phyloP scores from a whole-genome alignment of 2,797 vertebrate species.

The Diplodus puntazzo region DNA sequence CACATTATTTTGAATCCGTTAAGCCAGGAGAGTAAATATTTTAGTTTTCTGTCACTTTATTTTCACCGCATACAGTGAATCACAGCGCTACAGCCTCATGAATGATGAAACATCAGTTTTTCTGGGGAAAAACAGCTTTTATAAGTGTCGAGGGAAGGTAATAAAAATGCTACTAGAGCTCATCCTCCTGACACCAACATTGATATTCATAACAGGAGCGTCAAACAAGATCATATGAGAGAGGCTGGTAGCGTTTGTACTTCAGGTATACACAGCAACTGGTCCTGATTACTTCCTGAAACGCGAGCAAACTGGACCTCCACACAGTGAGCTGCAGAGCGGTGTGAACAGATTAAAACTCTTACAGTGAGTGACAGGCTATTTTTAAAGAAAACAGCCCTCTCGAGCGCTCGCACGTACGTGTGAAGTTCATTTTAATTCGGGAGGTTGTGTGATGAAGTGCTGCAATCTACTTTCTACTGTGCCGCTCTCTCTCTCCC shows the following conservation, averaged over 20 bases:
- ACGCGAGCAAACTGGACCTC: conserved; percentile 4
- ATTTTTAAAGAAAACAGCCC: conserved; percentile 36
- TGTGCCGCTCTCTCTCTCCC: conserved; percentile 31
- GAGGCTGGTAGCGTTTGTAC: background rate
- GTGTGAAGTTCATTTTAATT: conserved; percentile 46
- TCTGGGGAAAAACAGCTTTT: conserved; percentile 25
- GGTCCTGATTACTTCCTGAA: conserved; percentile 33
- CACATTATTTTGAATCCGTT: conserved; percentile 28
- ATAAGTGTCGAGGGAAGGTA: background rate
- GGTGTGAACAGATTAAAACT: conserved; percentile 66
- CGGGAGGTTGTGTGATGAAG: conserved; percentile 55
- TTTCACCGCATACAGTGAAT: conserved; percentile 22
- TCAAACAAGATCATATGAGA: conserved; percentile 1
- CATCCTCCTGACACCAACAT: conserved; percentile 24
- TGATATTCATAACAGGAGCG: conserved; percentile 27
- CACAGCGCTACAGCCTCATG: conserved; percentile 16
- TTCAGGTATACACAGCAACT: background rate
- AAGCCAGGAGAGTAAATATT: conserved; percentile 24
- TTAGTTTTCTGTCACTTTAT: conserved; percentile 20
- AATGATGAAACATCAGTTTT: conserved; percentile 45
- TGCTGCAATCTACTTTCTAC: conserved; percentile 62
- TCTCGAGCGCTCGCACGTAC: conserved; percentile 2
- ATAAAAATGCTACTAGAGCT: conserved; percentile 22
- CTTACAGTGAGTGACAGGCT: conserved; percentile 51
- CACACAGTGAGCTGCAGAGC: conserved; percentile 4